These are phyloP conservation scores for Lithobates pipiens DNA, from an alignment of 2,797 vertebrate species.

Conservation along the genomic window DNA sequence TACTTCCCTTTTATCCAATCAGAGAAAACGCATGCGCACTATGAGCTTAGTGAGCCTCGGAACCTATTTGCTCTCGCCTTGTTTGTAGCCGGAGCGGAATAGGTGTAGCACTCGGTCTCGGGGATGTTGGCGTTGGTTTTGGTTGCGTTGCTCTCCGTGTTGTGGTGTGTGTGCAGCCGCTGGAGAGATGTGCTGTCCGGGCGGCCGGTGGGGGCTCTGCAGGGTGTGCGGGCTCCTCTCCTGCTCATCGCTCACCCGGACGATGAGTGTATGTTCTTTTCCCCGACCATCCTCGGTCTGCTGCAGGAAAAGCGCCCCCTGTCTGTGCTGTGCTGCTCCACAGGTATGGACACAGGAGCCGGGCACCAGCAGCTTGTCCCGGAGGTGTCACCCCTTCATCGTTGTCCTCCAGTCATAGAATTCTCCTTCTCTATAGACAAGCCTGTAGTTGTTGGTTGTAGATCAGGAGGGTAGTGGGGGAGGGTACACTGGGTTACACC, in stretches of 20 bases:
- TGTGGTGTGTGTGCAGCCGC: constrained; percentile 19
- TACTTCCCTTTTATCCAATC: not conserved
- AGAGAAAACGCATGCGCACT: not conserved
- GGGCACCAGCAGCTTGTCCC: not conserved
- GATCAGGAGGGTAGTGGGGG: too few relatives aligned
- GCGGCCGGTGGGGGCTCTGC: constrained; percentile 25
- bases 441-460: too few relatives aligned
- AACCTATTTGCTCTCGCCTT: not conserved
- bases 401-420: too few relatives aligned
- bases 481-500: too few relatives aligned
- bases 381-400: not conserved
- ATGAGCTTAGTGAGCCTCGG: not conserved
- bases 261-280: constrained; percentile 97
- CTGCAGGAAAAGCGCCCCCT: constrained; percentile 71
- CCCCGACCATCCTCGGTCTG: constrained; percentile 85
- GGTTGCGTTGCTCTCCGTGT: accelerated
- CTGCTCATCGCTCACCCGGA: constrained; percentile 91
- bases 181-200: not conserved
- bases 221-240: constrained; percentile 56
- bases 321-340: constrained; percentile 88
- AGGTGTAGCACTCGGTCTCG: constrained; percentile 28
- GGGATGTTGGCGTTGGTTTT: constrained; percentile 46
- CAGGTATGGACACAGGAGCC: constrained; percentile 80
- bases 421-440: too few relatives aligned
- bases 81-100: constrained; percentile 5